These are phyloP conservation scores for Pegoplata infirma DNA, from an alignment of 2,888 invertebrate species.

Conservation along the genomic window DNA sequence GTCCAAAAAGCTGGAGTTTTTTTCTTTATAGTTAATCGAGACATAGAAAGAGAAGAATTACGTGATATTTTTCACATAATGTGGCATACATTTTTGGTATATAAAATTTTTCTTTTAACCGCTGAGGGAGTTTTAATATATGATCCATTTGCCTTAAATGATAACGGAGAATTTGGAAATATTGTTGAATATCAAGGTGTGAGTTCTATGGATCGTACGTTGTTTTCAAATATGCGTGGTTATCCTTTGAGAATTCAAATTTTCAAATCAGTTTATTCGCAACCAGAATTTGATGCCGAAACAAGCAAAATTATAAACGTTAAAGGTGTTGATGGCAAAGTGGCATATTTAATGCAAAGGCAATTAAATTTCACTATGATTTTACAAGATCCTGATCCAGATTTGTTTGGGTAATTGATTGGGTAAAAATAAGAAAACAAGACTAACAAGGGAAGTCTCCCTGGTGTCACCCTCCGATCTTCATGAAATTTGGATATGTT, in stretches of 20 bases:
- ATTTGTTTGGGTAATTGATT: conserved; percentile 73
- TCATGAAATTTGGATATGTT: too few relatives aligned
- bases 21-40: conserved; percentile 66
- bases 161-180: conserved; percentile 59
- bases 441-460: too few relatives aligned
- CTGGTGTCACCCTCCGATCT: too few relatives aligned
- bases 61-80: conserved; percentile 60
- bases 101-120: conserved; percentile 67
- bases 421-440: too few relatives aligned
- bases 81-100: conserved; percentile 62
- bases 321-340: conserved; percentile 71
- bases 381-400: conserved; percentile 68
- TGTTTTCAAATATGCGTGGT: conserved; percentile 72
- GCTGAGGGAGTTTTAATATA: conserved; percentile 65
- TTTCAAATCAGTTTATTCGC: conserved; percentile 72
- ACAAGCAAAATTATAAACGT: conserved; percentile 62
- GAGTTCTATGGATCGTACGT: conserved; percentile 51
- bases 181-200: conserved; percentile 63
- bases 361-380: conserved; percentile 71
- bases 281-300: conserved; percentile 63
- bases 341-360: conserved; percentile 67
- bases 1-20: conserved; percentile 62
- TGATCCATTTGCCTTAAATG: conserved; percentile 66
- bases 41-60: conserved; percentile 39
- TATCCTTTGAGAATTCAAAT: conserved; percentile 74